Evolutionary conservation across 1,140 invertebrate species (phyloP).

Genomic region (Musca domestica): DNA sequence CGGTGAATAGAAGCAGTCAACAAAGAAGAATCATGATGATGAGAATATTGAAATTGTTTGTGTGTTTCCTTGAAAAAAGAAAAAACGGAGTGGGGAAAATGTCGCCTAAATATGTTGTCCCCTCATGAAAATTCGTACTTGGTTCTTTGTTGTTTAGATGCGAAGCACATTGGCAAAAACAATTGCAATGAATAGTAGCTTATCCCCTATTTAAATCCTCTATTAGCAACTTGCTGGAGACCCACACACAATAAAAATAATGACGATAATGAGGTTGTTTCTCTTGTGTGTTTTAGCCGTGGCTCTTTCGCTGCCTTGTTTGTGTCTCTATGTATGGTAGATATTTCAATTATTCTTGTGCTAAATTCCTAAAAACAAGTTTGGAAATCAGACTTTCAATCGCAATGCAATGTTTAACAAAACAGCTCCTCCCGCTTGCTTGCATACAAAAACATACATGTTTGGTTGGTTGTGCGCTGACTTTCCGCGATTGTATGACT

Average conservation of each 20-base stretch:
- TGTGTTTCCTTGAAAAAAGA: slow-evolving; percentile 4
- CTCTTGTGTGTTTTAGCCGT: not conserved
- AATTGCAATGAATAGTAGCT: too few relatives aligned
- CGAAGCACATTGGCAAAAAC: not conserved
- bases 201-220: too few relatives aligned
- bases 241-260: too few relatives aligned
- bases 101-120: not conserved
- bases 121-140: not conserved
- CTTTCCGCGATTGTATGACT: not conserved
- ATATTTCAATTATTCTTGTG: slow-evolving; percentile 19
- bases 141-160: not conserved
- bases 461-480: not conserved
- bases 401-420: not conserved
- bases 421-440: not conserved
- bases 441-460: not conserved
- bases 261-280: not conserved
- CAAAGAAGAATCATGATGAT: slow-evolving; percentile 6
- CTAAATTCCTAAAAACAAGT: slow-evolving; percentile 28
- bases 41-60: slow-evolving; percentile 7
- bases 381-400: slow-evolving; percentile 20
- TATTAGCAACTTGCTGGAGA: too few relatives aligned
- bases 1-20: slow-evolving; percentile 15
- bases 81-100: slow-evolving; percentile 14
- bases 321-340: not conserved
- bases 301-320: not conserved